A percentile compares a stretch with the other conserved stretches of the same genome.
These are phyloP conservation scores for Callyntrura guangdongensis DNA, from an alignment of 2,888 invertebrate species.

Conservation along the genomic window DNA sequence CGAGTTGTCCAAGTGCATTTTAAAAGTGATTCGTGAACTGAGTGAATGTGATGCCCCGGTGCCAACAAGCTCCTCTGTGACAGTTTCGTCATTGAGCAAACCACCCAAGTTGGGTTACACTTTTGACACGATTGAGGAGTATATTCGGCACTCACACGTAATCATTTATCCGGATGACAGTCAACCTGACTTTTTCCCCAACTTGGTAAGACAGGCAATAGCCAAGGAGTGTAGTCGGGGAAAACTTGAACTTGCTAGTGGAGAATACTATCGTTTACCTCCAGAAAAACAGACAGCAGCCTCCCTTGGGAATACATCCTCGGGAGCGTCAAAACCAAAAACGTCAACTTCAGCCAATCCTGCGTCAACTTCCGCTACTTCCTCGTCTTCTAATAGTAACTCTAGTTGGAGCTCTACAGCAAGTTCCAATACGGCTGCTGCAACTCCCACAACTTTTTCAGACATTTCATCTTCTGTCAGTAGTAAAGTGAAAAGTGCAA, in stretches of 20 bases:
- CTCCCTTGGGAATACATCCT: conserved; percentile 48
- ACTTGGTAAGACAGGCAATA: conserved; percentile 67
- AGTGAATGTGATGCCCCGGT: conserved; percentile 82
- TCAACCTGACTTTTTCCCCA: conserved; percentile 71
- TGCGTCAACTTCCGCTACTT: conserved; percentile 32
- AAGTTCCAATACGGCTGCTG: conserved; percentile 23
- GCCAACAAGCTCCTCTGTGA: conserved; percentile 61
- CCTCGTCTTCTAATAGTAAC: conserved; percentile 70
- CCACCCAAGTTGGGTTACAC: conserved; percentile 79
- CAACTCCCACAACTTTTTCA: conserved; percentile 50
- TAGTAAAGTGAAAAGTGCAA: conserved; percentile 73
- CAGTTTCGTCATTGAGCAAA: conserved; percentile 62
- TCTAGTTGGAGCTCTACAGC: conserved; percentile 66
- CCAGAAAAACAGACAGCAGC: conserved; percentile 28
- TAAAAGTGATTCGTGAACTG: conserved; percentile 83
- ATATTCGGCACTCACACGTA: conserved; percentile 83
- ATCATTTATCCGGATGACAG: conserved; percentile 79
- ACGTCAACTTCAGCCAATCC: conserved; percentile 62
- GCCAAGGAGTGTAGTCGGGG: conserved; percentile 71
- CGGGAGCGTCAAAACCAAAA: conserved; percentile 61
- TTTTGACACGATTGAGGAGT: conserved; percentile 81
- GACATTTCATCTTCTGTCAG: conserved; percentile 63
- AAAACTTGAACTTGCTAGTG: conserved; percentile 78
- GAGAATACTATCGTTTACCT: conserved; percentile 75
- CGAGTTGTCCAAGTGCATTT: conserved; percentile 80